Base-by-base conservation (phyloP, 2,888 invertebrate species). In the Hirtodrosophila cameraria region DNA sequence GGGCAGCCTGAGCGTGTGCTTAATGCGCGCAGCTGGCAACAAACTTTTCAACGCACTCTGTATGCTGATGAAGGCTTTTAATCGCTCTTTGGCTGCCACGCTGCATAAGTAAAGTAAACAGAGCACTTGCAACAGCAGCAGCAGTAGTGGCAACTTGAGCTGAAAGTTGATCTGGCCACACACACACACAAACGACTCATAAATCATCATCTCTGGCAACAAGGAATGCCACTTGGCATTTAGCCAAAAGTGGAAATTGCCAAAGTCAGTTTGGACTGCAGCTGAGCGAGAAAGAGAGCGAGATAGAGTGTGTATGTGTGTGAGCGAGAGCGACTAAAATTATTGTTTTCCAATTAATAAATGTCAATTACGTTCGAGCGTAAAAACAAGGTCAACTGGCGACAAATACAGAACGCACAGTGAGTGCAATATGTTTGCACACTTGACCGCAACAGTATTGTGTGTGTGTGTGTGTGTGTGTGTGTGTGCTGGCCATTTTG, bases 331-430 rank as follows among this genome's bases (percentile, higher is more conserved):
- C 23, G 33, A 42, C 25, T 8, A 18, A 52, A 84, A 84, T 84
- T 84, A 84, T 84, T 84, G 86, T 84, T 84, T 86, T 81, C 86
- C 86, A 84, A 84, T 84, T 84, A 84, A 84, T 84, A 84, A 86
- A 84, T 79, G 83, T 84, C 83, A 84, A 86, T 84, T 81, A 76
- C 72, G 77, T 62, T 66, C 57, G 68, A 61, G 58, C 54, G 33
- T 48, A 77, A 71, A 70, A 75, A 80, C 66, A 71, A 65, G 70
- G 75, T 64, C 72, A 64, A 52, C 8, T 16, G 27, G 28, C 48
- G 38, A 41, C 36, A 52, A 31, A 18, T 25, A 13, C 36, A 12
- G 49, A 25, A 36, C 13, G 55, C 35, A 54, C 61, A 63, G 58
- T 82, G 66, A 39, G 55, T 52, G 74, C 65, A 65, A 77, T 75